phyloP scores from a whole-genome alignment of 2,888 invertebrate species.

The Drosophila phalerata region DNA sequence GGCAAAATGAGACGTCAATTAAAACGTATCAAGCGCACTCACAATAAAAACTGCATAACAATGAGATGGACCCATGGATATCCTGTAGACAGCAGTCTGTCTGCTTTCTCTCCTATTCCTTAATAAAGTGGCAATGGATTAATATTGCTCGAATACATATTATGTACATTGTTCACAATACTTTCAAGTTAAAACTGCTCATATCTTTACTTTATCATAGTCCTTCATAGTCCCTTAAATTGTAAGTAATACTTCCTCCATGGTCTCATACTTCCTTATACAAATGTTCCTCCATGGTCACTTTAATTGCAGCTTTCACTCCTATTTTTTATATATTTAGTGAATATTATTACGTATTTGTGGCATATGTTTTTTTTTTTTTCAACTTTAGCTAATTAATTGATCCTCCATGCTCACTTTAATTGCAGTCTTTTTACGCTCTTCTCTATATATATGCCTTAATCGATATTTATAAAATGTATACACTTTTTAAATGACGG shows the following conservation, averaged over 20 bases:
- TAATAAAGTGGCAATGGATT: background rate
- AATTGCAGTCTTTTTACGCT: background rate
- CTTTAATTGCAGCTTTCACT: background rate
- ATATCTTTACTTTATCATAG: too few species aligned
- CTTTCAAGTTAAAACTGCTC: too few species aligned
- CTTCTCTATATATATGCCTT: background rate
- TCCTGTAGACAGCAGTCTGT: conserved; percentile 1
- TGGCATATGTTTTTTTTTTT: background rate
- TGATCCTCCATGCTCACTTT: conserved; percentile 7
- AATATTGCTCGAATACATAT: too few species aligned
- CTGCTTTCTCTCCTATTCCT: background rate
- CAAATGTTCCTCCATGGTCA: conserved; percentile 1
- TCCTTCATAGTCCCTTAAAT: too few species aligned
- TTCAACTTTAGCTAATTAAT: background rate
- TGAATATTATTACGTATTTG: background rate
- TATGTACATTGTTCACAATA: too few species aligned
- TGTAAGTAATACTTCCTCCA: too few species aligned
- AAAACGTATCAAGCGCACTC: conserved; percentile 61
- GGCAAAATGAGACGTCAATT: conserved; percentile 75
- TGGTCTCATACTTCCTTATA: too few species aligned
- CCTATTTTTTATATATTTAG: background rate
- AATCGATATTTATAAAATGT: background rate
- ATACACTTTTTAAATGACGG: background rate
- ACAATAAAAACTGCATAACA: background rate
- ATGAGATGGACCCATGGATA: conserved; percentile 7